Conservation (phyloP, 2,113 vertebrate genomes). For the Plecturocebus donacophilus region DNA sequence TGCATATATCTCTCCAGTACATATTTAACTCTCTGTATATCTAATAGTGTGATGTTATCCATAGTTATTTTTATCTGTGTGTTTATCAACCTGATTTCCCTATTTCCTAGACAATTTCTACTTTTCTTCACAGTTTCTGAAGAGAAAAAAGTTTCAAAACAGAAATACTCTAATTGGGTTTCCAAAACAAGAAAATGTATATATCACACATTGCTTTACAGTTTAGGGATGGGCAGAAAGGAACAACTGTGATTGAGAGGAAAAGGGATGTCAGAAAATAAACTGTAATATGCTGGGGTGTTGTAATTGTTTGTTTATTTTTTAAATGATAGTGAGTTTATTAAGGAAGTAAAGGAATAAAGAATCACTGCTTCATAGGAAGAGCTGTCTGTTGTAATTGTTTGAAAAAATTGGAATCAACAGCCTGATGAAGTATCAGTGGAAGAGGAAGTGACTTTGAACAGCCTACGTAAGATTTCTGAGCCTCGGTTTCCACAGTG, state of each 20-base stretch:
- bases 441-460: neutral
- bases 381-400: too few species aligned
- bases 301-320: too few species aligned
- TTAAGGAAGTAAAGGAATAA: too few species aligned
- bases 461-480: neutral
- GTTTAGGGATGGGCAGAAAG: neutral
- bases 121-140: neutral
- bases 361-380: too few species aligned
- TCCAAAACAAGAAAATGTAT: neutral
- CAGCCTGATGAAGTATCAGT: neutral
- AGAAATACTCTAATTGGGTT: neutral
- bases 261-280: neutral
- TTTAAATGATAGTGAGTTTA: too few species aligned
- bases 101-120: neutral
- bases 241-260: neutral
- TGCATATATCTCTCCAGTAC: neutral
- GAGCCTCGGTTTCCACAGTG: neutral
- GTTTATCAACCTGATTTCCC: neutral
- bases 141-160: neutral
- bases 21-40: neutral
- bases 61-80: neutral
- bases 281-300: neutral
- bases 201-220: neutral
- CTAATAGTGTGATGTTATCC: neutral
- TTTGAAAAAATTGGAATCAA: neutral